Conservation (phyloP, 1,140 invertebrate genomes). For the Drosophila ananassae region DNA sequence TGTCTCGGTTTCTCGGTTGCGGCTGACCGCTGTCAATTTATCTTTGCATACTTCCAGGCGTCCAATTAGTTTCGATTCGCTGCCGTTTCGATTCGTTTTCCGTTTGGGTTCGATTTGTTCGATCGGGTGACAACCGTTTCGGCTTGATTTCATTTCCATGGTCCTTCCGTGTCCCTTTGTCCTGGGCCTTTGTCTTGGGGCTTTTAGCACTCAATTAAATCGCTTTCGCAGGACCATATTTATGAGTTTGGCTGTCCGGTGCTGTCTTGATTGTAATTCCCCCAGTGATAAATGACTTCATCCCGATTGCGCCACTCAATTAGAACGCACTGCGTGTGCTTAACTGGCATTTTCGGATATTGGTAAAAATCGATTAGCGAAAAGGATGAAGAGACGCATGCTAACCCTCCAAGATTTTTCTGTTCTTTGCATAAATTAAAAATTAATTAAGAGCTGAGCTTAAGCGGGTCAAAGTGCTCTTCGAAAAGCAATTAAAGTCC, state of each 20-base stretch:
- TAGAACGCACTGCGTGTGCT: conserved; percentile 35
- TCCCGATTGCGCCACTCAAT: conserved; percentile 35
- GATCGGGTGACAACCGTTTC: conserved; percentile 55
- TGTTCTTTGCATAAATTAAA: conserved; percentile 67
- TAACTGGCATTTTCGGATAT: conserved; percentile 53
- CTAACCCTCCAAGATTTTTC: conserved; percentile 10
- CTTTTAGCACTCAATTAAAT: conserved; percentile 77
- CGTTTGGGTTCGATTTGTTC: conserved; percentile 30
- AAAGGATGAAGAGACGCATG: conserved; percentile 29
- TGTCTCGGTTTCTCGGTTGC: conserved; percentile 17
- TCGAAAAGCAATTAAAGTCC: conserved; percentile 72
- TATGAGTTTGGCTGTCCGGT: conserved; percentile 35
- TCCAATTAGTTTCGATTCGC: conserved; percentile 78
- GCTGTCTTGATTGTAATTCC: conserved; percentile 47
- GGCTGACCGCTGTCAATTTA: conserved; percentile 68
- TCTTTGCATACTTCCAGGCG: conserved; percentile 73
- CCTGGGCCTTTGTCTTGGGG: conserved; percentile 37
- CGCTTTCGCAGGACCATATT: conserved; percentile 52
- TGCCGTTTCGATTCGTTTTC: conserved; percentile 60
- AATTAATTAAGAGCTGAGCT: conserved; percentile 71
- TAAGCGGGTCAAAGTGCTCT: conserved; percentile 26
- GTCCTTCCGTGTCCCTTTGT: conserved; percentile 8
- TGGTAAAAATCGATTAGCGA: conserved; percentile 61
- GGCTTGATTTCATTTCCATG: conserved; percentile 59
- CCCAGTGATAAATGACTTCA: conserved; percentile 61